phyloP scores from a whole-genome alignment of 2,113 vertebrate species.

The Pseudopodoces humilis region DNA sequence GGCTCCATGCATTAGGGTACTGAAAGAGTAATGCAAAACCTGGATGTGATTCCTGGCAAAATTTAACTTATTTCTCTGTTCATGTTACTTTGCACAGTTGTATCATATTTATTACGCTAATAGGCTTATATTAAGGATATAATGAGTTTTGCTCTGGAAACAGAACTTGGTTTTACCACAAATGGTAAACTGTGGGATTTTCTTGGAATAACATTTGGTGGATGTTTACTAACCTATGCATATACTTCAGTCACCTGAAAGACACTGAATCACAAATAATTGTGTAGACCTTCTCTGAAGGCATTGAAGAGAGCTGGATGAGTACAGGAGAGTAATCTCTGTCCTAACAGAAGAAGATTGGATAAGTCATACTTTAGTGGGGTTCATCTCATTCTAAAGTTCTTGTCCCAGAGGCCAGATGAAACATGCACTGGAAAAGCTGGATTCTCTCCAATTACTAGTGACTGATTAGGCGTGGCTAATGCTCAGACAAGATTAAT shows the following conservation, averaged over 20 bases:
- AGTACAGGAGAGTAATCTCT: background rate
- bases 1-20: background rate
- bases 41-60: background rate
- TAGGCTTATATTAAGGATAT: background rate
- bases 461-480: background rate
- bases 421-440: background rate
- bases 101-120: background rate
- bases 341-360: background rate
- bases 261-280: background rate
- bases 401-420: background rate
- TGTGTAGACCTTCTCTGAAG: background rate
- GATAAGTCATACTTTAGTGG: background rate
- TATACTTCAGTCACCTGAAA: background rate
- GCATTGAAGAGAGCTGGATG: background rate
- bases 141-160: background rate
- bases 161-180: background rate
- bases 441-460: background rate
- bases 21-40: background rate
- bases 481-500: background rate
- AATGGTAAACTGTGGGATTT: background rate
- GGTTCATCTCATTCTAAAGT: background rate
- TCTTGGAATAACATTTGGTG: background rate
- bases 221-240: background rate
- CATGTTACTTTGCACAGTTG: background rate
- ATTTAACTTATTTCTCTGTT: background rate